These are phyloP conservation scores for Glossophaga mutica DNA, from an alignment of 2,797 vertebrate species.

Conservation along the genomic window DNA sequence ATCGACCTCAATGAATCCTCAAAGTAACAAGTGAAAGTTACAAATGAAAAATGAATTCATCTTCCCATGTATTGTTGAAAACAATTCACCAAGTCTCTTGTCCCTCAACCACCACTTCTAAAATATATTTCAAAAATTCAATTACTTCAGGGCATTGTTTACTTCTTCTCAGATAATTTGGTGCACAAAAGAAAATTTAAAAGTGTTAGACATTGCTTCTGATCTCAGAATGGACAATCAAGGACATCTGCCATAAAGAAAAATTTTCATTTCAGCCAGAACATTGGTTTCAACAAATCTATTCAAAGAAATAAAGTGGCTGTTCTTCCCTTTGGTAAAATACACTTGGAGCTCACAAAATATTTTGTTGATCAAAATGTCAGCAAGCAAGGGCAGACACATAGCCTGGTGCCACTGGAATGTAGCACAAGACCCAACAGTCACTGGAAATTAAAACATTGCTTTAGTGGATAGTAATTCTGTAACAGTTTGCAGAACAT, in stretches of 20 bases:
- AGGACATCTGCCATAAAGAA: slow-evolving; percentile 48
- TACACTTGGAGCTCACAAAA: slow-evolving; percentile 28
- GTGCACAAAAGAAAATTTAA: slow-evolving; percentile 33
- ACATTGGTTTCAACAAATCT: slow-evolving; percentile 60
- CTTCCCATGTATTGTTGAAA: slow-evolving; percentile 2
- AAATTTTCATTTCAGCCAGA: slow-evolving; percentile 53
- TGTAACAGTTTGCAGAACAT: background rate
- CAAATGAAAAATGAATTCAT: slow-evolving; percentile 21
- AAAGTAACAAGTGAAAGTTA: slow-evolving; percentile 25
- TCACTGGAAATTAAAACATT: slow-evolving; percentile 16
- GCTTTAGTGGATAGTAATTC: background rate
- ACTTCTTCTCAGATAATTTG: slow-evolving; percentile 56
- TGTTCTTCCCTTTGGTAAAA: slow-evolving; percentile 47
- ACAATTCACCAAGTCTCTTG: background rate
- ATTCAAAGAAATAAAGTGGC: slow-evolving; percentile 56
- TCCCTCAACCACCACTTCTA: background rate
- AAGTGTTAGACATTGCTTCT: slow-evolving; percentile 18
- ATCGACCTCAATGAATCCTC: background rate
- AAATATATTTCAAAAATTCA: slow-evolving; percentile 49
- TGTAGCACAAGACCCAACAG: background rate
- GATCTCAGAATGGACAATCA: slow-evolving; percentile 43
- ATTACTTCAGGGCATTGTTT: slow-evolving; percentile 14
- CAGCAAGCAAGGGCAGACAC: slow-evolving; percentile 4
- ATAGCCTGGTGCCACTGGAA: background rate
- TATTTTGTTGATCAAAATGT: slow-evolving; percentile 59